These are phyloP conservation scores for Acrossocheilus wenchowensis DNA, from an alignment of 2,797 vertebrate genomes.

Conservation along the genomic window DNA sequence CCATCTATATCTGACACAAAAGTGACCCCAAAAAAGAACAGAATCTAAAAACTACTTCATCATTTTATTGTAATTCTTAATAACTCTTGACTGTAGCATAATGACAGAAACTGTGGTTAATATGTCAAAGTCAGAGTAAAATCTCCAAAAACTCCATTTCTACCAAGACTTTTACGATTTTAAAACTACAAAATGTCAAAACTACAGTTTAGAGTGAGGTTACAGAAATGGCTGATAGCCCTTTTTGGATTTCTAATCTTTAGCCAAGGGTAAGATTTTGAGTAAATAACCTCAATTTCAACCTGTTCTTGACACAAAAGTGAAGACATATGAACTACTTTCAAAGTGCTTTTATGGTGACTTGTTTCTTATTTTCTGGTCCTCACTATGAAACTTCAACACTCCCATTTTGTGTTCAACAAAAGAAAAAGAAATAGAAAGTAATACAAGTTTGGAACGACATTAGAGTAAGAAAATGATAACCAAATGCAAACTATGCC, in stretches of 20 bases:
- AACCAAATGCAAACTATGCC: neutral
- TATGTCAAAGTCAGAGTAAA: neutral
- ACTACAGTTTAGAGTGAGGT: neutral
- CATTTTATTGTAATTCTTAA: neutral
- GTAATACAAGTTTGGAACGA: neutral
- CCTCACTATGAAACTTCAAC: neutral
- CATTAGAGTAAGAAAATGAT: neutral
- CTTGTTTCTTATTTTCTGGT: neutral
- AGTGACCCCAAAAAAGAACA: neutral
- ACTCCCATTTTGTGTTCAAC: neutral
- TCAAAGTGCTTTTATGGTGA: neutral
- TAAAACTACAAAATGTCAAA: neutral
- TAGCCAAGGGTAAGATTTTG: neutral
- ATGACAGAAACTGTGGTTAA: neutral
- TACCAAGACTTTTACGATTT: neutral
- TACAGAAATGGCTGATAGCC: neutral
- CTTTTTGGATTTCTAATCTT: neutral
- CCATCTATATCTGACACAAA: neutral
- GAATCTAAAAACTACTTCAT: neutral
- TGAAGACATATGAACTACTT: neutral
- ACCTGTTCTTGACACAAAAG: neutral
- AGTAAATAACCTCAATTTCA: neutral
- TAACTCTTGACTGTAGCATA: neutral
- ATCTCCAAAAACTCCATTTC: neutral
- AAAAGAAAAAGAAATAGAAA: conserved; percentile 14